phyloP scores from a whole-genome alignment of 2,113 vertebrate genomes.

The Panurus biarmicus region DNA sequence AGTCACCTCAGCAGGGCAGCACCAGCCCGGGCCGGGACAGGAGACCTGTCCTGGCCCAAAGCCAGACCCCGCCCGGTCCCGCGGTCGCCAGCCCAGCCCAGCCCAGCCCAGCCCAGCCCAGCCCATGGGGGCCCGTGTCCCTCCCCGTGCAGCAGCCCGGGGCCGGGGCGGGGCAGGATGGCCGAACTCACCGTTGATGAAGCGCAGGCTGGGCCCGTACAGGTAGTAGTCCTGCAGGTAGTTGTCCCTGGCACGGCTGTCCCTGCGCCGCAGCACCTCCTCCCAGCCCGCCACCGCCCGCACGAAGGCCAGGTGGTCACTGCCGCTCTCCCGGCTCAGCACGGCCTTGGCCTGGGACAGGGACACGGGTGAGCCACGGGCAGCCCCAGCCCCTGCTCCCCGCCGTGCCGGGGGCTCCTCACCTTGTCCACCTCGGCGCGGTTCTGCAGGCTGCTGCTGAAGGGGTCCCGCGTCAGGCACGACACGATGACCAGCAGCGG shows the following conservation, averaged over 20 bases:
- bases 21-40: not conserved
- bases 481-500: conserved; percentile 86
- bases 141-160: not conserved
- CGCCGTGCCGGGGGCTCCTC: not conserved
- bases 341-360: conserved; percentile 77
- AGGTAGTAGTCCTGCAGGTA: conserved; percentile 79
- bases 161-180: fast-evolving
- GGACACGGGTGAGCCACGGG: fast-evolving
- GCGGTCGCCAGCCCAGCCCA: fast-evolving
- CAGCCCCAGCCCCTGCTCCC: fast-evolving
- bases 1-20: not conserved
- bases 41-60: not conserved
- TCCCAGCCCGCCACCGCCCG: conserved; percentile 84
- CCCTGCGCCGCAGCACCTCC: conserved; percentile 70
- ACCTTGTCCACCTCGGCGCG: conserved; percentile 82
- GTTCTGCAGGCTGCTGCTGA: conserved; percentile 91
- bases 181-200: conserved; percentile 81
- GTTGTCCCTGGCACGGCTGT: conserved; percentile 72
- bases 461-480: conserved; percentile 93
- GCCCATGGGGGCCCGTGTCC: too few relatives aligned
- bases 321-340: conserved; percentile 80
- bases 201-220: conserved; percentile 81
- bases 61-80: fast-evolving
- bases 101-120: not conserved
- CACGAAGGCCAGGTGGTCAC: conserved; percentile 87